phyloP scores from a whole-genome alignment of 2,888 invertebrate genomes.

The Enoplolaimus lenunculus region DNA sequence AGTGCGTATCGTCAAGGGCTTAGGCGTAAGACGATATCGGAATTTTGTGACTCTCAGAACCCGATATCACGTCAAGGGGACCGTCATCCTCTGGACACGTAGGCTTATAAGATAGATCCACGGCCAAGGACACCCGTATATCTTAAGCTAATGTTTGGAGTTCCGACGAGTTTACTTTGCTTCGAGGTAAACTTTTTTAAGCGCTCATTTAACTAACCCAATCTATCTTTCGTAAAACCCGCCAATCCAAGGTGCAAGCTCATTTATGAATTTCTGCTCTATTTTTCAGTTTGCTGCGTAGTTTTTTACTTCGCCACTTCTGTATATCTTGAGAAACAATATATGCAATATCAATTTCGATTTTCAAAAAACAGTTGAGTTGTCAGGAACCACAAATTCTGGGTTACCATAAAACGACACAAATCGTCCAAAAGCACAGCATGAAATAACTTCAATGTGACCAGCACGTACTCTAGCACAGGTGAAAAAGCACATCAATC shows the following conservation, averaged over 20 bases:
- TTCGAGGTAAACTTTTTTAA: background rate
- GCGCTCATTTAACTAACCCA: background rate
- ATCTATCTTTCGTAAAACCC: conserved; percentile 1
- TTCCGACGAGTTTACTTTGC: background rate
- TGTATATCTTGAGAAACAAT: background rate
- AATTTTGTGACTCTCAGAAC: too few relatives aligned
- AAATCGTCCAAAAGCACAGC: background rate
- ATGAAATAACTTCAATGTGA: conserved; percentile 1
- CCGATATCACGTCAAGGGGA: too few relatives aligned
- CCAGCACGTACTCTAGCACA: background rate
- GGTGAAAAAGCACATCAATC: background rate
- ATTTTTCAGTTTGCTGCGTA: background rate
- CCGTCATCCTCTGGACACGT: too few relatives aligned
- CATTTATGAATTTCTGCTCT: background rate
- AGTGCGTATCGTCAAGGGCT: too few relatives aligned
- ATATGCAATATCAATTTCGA: background rate
- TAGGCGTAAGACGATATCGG: too few relatives aligned
- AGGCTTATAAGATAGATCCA: too few relatives aligned
- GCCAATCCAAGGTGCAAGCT: conserved; percentile 4
- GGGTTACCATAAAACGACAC: background rate
- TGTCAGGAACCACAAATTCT: background rate
- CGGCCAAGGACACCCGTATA: too few relatives aligned
- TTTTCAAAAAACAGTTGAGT: background rate
- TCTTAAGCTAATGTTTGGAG: conserved; percentile 4
- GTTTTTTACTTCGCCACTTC: background rate